Conservation (phyloP, 2,888 invertebrate genomes). For the Hirtodrosophila histrioides region DNA sequence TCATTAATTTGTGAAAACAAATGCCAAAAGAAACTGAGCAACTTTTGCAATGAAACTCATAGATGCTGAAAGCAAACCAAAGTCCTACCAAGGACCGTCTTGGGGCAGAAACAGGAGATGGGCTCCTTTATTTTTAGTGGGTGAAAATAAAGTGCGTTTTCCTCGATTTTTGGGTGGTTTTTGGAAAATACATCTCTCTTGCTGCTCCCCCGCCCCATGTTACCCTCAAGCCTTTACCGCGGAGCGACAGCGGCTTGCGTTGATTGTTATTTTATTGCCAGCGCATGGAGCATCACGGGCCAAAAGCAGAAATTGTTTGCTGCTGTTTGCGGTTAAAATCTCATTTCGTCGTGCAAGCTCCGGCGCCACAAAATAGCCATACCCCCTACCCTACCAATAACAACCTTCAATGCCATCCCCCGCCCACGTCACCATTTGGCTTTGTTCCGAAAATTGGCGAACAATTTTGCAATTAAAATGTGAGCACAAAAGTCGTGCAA, state of each 20-base stretch:
- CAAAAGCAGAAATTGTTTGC: conserved; percentile 74
- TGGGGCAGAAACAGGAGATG: neutral
- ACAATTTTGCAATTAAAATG: conserved; percentile 73
- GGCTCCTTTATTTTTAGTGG: conserved; percentile 22
- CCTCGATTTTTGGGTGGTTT: conserved; percentile 28
- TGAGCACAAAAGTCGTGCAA: conserved; percentile 60
- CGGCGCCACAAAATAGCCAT: conserved; percentile 28
- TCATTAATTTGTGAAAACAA: conserved; percentile 65
- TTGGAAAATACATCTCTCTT: conserved; percentile 13
- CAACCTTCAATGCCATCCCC: neutral
- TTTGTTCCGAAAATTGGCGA: conserved; percentile 43
- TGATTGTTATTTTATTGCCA: conserved; percentile 77
- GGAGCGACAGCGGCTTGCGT: conserved; percentile 68
- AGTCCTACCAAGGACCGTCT: conserved; percentile 5
- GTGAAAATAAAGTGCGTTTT: conserved; percentile 49
- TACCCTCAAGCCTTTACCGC: conserved; percentile 38
- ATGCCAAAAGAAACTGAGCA: conserved; percentile 41
- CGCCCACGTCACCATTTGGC: neutral
- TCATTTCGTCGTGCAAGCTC: conserved; percentile 60
- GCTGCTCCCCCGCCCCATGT: neutral
- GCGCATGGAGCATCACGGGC: conserved; percentile 64
- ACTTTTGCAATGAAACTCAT: conserved; percentile 49
- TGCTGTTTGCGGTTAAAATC: conserved; percentile 75
- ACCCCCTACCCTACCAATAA: neutral
- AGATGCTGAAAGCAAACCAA: conserved; percentile 29